Conservation (phyloP, 2,888 invertebrate species). For the Cyrtodaria siliqua region DNA sequence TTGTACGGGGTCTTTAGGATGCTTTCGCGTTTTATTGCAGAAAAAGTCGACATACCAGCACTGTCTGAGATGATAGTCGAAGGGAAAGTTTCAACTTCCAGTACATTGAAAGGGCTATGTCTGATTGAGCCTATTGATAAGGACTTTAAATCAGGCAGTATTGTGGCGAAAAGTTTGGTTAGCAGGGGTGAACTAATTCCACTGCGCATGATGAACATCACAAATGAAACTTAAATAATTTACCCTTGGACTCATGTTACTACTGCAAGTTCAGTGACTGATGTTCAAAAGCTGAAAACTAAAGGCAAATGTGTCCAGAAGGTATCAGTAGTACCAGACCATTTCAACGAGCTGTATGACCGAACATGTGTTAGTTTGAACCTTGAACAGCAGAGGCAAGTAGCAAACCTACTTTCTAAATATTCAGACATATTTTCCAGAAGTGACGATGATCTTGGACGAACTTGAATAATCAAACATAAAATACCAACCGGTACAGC, state of each 20-base stretch:
- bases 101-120: neutral
- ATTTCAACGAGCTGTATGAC: constrained; percentile 22
- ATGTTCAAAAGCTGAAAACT: neutral
- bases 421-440: constrained; percentile 30
- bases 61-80: constrained; percentile 21
- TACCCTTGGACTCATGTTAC: constrained; percentile 44
- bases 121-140: constrained; percentile 37
- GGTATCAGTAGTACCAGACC: neutral
- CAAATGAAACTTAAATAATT: constrained; percentile 32
- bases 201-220: constrained; percentile 49
- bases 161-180: constrained; percentile 49
- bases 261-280: constrained; percentile 9
- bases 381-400: constrained; percentile 7
- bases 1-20: constrained; percentile 11
- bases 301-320: neutral
- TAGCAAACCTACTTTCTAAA: constrained; percentile 20
- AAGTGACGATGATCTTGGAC: constrained; percentile 28
- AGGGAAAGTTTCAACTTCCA: constrained; percentile 2
- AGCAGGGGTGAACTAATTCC: constrained; percentile 34
- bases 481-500: constrained; percentile 47
- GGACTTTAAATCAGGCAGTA: constrained; percentile 9
- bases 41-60: constrained; percentile 13
- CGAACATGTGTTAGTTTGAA: neutral
- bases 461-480: constrained; percentile 44
- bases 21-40: constrained; percentile 21